Conservation (phyloP, 1,140 invertebrate genomes). For the Platyscapa corneri region DNA sequence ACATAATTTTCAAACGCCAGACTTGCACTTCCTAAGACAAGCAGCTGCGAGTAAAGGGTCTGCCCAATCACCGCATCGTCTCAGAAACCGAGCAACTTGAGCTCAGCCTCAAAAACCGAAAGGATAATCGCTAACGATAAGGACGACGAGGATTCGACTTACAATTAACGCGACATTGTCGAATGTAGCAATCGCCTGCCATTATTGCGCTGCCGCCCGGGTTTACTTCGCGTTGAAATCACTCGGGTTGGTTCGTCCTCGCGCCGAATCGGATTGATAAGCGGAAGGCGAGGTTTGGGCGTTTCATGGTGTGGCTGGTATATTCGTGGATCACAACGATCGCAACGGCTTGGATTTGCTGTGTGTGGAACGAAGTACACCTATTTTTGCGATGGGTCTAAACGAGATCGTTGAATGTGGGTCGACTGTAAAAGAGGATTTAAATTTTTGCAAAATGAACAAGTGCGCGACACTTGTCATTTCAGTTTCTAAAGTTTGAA, state of each 20-base stretch:
- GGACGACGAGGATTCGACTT: neutral
- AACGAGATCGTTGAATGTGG: no score
- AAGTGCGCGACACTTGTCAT: no score
- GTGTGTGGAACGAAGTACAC: no score
- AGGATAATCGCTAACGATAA: neutral
- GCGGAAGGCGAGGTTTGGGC: neutral
- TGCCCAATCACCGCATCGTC: no score
- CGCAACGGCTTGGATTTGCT: no score
- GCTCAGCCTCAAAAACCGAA: neutral
- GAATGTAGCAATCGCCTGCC: conserved; percentile 6
- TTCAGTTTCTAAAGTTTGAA: no score
- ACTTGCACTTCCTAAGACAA: neutral
- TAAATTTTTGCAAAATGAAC: no score
- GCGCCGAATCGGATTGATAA: neutral
- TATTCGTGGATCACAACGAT: no score
- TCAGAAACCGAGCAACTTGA: no score
- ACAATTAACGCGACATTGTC: conserved; percentile 28
- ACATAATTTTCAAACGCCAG: neutral
- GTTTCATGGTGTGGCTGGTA: neutral
- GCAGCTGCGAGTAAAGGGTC: neutral
- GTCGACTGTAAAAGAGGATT: no score
- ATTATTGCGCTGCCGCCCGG: conserved; percentile 12
- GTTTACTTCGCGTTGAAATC: conserved; percentile 49
- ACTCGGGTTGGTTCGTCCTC: neutral
- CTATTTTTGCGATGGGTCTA: no score